Evolutionary conservation across 2,797 vertebrate species (phyloP).

Genomic region (Todus mexicanus): DNA sequence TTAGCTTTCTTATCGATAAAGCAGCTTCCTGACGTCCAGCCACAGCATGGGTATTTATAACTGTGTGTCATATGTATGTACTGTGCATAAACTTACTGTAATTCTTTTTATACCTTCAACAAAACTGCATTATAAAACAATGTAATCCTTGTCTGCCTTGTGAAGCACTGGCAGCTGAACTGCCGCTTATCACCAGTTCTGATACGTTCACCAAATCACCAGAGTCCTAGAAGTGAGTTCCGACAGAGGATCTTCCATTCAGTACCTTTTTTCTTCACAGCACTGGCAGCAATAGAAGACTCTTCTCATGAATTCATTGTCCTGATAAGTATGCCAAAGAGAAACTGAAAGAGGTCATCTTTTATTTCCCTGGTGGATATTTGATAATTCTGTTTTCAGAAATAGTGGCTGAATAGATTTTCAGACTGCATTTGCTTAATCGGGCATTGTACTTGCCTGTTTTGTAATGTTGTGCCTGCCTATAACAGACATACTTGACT

Average conservation of each 20-base stretch:
- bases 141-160: conserved; percentile 11
- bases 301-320: conserved; percentile 31
- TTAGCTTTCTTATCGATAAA: conserved; percentile 2
- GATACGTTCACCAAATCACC: neutral
- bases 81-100: conserved; percentile 61
- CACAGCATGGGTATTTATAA: conserved; percentile 60
- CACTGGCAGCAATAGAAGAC: conserved; percentile 44
- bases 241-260: neutral
- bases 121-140: neutral
- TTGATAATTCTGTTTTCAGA: conserved; percentile 46
- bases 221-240: neutral
- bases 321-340: conserved; percentile 66
- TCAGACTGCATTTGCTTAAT: conserved; percentile 22
- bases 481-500: conserved; percentile 64
- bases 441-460: conserved; percentile 51
- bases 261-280: neutral
- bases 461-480: conserved; percentile 62
- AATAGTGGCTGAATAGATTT: conserved; percentile 47
- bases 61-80: conserved; percentile 53
- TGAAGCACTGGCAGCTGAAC: conserved; percentile 22
- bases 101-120: conserved; percentile 45
- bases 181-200: neutral
- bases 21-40: conserved; percentile 14
- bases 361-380: conserved; percentile 46
- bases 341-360: conserved; percentile 33